Evolutionary conservation across 2,797 vertebrate genomes (phyloP), one percentile per base, ranked within the genome.

Genomic region (Monodelphis domestica): DNA sequence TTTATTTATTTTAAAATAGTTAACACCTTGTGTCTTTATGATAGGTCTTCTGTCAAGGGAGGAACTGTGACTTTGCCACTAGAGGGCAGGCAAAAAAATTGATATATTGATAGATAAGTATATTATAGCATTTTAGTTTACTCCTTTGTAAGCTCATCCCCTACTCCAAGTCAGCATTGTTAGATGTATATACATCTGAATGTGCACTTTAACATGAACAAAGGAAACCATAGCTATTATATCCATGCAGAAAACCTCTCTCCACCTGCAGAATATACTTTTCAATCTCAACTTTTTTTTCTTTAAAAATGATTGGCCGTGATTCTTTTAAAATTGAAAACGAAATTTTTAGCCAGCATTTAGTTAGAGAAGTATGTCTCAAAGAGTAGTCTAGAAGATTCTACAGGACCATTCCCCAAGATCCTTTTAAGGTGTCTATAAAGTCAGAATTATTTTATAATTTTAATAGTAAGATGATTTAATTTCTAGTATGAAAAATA

Each of bases 31-130:
- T 51, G 92, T 87, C 57, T 94, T 87, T 78, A 50, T 90, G 51
- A 10, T 26, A 54, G 26, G 2, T 91, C 92, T 92, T 94, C 54
- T 9, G 88, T 90, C 51, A 91, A 57, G 0, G 52, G 0, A 51
- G 52, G 52, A 57, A 93, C 70, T 90, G 53, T 57, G 55, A 89
- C 38, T 94, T 70, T 54, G 59, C 97, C 96, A 95, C 94, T 96
- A 97, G 97, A 97, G 96, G 95, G 97, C 95, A 96, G 91, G 96
- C 91, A 95, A 95, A 95, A n/a, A 97, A 97, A 84, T 78, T 93
- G 93, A 97, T 97, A 93, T 90, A 92, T 95, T 94, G 93, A 95
- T 97, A 87, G 96, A 94, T 54, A 55, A 91, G n/a, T 89, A 94
- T 89, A 88, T 45, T 59, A 33, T 30, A 52, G 38, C n/a, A 1